Percentiles rank a stretch among this genome's conserved stretches.
Conservation (phyloP, 2,888 invertebrate species). For the Philhelius pedissequus region DNA sequence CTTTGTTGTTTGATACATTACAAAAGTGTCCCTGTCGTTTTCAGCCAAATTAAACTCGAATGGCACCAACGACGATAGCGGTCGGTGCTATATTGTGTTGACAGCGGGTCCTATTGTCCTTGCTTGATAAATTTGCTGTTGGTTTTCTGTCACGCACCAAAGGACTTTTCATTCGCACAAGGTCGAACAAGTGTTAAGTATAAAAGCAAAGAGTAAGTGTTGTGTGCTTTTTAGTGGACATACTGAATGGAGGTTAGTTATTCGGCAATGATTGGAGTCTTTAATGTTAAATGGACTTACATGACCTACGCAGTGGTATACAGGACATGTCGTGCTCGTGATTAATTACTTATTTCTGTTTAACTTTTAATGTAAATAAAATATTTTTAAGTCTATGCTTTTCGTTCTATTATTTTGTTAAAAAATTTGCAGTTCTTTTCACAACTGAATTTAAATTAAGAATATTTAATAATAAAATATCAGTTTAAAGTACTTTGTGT, state of each 20-base stretch:
- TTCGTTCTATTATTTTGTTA: too few relatives aligned
- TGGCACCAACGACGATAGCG: not conserved
- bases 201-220: not conserved
- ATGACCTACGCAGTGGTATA: not conserved
- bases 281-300: not conserved
- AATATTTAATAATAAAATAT: too few relatives aligned
- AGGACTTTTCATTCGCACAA: conserved; percentile 7
- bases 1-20: too few relatives aligned
- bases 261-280: not conserved
- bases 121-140: conserved; percentile 11
- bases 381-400: too few relatives aligned
- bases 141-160: conserved; percentile 16
- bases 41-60: too few relatives aligned
- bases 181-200: not conserved
- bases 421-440: too few relatives aligned
- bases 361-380: too few relatives aligned
- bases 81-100: conserved; percentile 9
- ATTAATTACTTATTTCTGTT: not conserved
- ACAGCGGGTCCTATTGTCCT: not conserved
- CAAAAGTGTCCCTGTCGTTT: too few relatives aligned
- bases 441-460: too few relatives aligned
- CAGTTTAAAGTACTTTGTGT: too few relatives aligned
- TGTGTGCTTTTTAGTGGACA: not conserved
- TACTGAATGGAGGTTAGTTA: not conserved
- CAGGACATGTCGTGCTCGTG: not conserved